These are phyloP conservation scores for Poicephalus gulielmi DNA, from an alignment of 2,113 vertebrate genomes.

Conservation along the genomic window DNA sequence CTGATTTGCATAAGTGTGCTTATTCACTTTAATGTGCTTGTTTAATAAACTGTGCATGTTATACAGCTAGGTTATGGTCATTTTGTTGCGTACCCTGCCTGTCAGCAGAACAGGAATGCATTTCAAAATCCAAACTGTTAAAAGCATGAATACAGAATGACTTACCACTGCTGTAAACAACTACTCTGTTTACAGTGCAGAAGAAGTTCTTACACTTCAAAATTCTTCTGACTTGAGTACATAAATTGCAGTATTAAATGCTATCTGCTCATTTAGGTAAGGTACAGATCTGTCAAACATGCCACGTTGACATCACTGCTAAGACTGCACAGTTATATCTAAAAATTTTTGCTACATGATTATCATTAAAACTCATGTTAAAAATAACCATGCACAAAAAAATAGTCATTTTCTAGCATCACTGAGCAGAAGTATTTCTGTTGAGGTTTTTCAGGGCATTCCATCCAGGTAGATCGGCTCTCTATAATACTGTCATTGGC, in stretches of 20 bases:
- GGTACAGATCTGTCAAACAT: background rate
- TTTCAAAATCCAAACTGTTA: background rate
- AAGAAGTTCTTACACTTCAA: background rate
- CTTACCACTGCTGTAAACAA: background rate
- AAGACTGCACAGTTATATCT: background rate
- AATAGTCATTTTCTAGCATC: background rate
- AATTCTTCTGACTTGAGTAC: background rate
- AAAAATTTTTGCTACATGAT: background rate
- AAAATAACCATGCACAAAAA: background rate
- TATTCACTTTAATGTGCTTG: background rate
- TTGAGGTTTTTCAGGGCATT: background rate
- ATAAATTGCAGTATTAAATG: background rate
- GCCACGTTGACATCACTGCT: background rate
- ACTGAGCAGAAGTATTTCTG: background rate
- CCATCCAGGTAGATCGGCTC: background rate
- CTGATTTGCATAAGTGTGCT: background rate
- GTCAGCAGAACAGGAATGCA: background rate
- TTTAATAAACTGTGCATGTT: background rate
- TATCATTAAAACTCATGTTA: background rate
- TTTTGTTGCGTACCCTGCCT: background rate
- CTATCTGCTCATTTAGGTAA: background rate
- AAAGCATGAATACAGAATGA: background rate
- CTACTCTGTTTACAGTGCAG: background rate
- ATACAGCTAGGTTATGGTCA: background rate
- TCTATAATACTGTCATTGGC: background rate